Evolutionary conservation across 1,140 invertebrate species (phyloP), one percentile per base, ranked within the genome.

Genomic region (Phymorhynchus buccinoides): DNA sequence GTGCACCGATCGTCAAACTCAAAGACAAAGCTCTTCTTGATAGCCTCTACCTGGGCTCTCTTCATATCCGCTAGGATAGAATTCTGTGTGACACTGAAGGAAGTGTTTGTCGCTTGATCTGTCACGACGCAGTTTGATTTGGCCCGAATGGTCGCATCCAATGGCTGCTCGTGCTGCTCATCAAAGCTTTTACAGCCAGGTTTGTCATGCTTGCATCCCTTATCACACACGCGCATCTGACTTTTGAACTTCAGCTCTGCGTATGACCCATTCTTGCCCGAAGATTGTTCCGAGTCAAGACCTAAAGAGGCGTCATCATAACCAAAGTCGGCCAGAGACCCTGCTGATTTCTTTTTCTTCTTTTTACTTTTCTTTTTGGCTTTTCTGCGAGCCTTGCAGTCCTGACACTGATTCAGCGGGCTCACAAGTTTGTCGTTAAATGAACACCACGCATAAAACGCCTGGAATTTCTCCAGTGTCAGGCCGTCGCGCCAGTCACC

Each of bases 401-500:
- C 88, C 22, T 56, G 79, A 66, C 90, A 91, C 77, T 88, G 85
- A 37, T 91, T 86, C 16, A 83, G 80, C 16, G 84, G 84, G 1
- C 41, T 75, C 1, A 87, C 89, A 86, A 89, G 88, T 83, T 80
- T 85, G 35, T 83, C 84, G 48, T 85, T 86, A 16, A 86, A 80
- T 85, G 85, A 89, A 85, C 88, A 85, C 32, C 62, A 83, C n/a
- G 39, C 39, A 75, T 88, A 71, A 89, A 90, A 91, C 56, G 89
- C 89, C 56, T 87, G 82, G 77, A 89, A 91, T 56, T 87, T 83
- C 62, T 90, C 88, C 16, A 85, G 75, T 16, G 86, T 78, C 12
- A 90, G 84, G 12, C 80, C 66, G n/a, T 88, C 79, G 42, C 89
- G 66, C 90, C 90, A 91, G 84, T 90, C 89, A 42, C 82, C 77